Base-by-base conservation (phyloP, 2,113 vertebrate species). In the Channa argus region DNA sequence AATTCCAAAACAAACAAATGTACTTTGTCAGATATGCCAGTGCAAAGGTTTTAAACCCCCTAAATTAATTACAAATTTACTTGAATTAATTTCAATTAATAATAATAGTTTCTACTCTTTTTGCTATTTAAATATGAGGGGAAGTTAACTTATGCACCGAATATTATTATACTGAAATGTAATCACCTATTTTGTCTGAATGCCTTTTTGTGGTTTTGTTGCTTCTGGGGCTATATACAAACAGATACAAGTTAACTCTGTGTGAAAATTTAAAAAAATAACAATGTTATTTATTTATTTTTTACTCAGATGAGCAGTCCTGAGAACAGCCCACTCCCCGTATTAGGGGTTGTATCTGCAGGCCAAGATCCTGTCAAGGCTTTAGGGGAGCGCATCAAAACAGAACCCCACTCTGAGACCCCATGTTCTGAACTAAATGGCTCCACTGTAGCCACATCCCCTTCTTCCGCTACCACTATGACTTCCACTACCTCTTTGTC, bases 221-320 rank as follows among this genome's bases (percentile, higher is more conserved):
- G 44, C 8, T 34, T 59, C 41, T 10, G 47, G 47, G 15, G 15
- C 13, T 58, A 6, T n/a, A 69, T 65, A 24, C 10, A 24, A 51
- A 24, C 10, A 4, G n/a, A 41, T 1, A 24, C 24, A 24, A 24
- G 24, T 24, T 24, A 24, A 24, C 39, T 41, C 1, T 4, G 39
- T 5, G 39, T 41, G 6, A 41, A 41, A 5, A 5, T 4, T 41
- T 1, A 1, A 41, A 41, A 41, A 5, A 5, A 7, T 41, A 7
- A 41, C 2, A 41, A 41, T 41, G 6, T 11, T 56, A n/a, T 65
- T 4, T 75, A 12, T 79, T 6, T 60, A 45, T 46, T 13, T 7
- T 7, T 15, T 6, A 49, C 13, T 73, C 93, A 99, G 98, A 95
- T 99, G 94, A 98, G 96, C 95, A 98, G 96, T 89, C 96, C 97